phyloP scores from a whole-genome alignment of 2,113 vertebrate species.

The Hippoglossus stenolepis region DNA sequence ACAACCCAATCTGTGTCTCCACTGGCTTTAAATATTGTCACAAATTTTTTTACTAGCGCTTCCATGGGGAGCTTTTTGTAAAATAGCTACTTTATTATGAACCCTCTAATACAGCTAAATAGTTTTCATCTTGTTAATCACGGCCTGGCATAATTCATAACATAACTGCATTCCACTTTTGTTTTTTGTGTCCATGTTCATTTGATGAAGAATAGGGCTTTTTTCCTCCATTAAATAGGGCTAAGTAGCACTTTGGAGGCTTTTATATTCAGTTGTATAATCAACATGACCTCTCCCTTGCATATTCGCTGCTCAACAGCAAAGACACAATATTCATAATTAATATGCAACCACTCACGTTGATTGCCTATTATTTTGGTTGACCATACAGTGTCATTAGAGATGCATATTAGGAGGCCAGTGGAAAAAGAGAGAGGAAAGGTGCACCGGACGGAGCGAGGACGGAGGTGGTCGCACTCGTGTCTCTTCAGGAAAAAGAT shows the following conservation, averaged over 20 bases:
- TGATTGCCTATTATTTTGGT: constrained; percentile 59
- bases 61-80: constrained; percentile 7
- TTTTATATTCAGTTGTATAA: constrained; percentile 47
- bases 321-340: constrained; percentile 57
- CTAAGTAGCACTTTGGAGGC: constrained; percentile 52
- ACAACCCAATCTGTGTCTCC: constrained; percentile 3
- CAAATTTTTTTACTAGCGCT: constrained; percentile 1
- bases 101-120: constrained; percentile 25
- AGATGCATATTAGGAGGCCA: constrained; percentile 15
- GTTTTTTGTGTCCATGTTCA: constrained; percentile 27
- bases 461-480: constrained; percentile 5
- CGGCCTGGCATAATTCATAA: constrained; percentile 39
- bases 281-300: constrained; percentile 45
- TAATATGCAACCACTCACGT: constrained; percentile 41
- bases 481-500: constrained; percentile 20
- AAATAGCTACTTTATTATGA: constrained; percentile 33
- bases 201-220: constrained; percentile 24
- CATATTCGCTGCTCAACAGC: constrained; percentile 40
- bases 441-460: neutral
- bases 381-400: constrained; percentile 54
- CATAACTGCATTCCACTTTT: constrained; percentile 20
- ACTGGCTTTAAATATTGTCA: constrained; percentile 21
- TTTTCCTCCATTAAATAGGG: constrained; percentile 46
- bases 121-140: constrained; percentile 51
- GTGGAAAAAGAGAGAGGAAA: neutral